phyloP scores from a whole-genome alignment of 1,140 invertebrate genomes.

The Copidosoma floridanum region DNA sequence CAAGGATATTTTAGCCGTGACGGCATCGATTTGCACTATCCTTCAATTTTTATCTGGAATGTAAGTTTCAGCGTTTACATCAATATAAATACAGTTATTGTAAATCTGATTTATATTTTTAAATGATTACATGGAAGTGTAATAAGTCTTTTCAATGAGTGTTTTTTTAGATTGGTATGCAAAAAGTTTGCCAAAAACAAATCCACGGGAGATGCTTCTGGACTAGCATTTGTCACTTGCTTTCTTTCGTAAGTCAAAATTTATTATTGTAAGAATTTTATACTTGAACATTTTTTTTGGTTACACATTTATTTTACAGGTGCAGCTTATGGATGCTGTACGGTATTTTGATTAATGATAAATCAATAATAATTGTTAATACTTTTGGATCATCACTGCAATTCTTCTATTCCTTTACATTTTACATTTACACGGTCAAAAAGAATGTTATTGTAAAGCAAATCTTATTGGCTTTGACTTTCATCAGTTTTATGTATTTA shows the following conservation, averaged over 20 bases:
- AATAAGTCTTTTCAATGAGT: too few species aligned
- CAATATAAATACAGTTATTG: constrained; percentile 42
- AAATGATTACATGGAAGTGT: constrained; percentile 21
- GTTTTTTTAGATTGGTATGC: constrained; percentile 64
- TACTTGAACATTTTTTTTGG: constrained; percentile 13
- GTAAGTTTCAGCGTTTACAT: constrained; percentile 56
- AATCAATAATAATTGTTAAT: constrained; percentile 68
- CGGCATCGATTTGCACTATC: constrained; percentile 67
- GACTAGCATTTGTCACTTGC: constrained; percentile 73
- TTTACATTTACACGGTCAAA: constrained; percentile 63
- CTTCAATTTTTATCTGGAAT: constrained; percentile 69
- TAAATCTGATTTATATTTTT: constrained; percentile 1
- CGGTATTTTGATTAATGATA: constrained; percentile 66
- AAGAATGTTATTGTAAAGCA: constrained; percentile 60
- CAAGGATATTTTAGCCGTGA: constrained; percentile 58
- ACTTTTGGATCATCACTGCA: constrained; percentile 66
- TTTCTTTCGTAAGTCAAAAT: constrained; percentile 68
- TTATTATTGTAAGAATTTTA: constrained; percentile 10
- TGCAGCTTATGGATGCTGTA: constrained; percentile 70
- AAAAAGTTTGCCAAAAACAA: constrained; percentile 66
- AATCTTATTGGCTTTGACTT: constrained; percentile 43
- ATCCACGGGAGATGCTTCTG: constrained; percentile 68
- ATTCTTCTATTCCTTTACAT: constrained; percentile 63
- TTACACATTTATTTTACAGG: constrained; percentile 46
- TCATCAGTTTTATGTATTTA: constrained; percentile 49